These are phyloP conservation scores for Ceyx margarethae DNA, from an alignment of 2,113 vertebrate genomes.

Conservation along the genomic window DNA sequence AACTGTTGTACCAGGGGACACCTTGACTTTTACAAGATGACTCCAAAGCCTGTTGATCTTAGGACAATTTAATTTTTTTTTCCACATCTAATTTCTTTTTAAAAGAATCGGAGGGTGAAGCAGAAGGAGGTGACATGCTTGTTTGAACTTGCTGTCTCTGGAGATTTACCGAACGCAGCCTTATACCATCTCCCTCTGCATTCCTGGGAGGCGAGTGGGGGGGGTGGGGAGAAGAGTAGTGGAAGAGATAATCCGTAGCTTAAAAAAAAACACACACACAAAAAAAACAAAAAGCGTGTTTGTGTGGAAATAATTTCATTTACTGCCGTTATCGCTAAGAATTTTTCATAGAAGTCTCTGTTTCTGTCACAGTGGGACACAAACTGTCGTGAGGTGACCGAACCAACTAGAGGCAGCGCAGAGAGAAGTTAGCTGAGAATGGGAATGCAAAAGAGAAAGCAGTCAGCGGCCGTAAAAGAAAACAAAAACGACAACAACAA, in stretches of 20 bases:
- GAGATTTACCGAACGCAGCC: background rate
- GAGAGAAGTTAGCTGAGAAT: background rate
- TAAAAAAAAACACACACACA: background rate
- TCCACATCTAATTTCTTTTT: background rate
- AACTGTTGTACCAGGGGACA: conserved; percentile 23
- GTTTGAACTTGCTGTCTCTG: conserved; percentile 40
- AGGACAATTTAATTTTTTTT: background rate
- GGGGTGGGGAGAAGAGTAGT: too few species aligned
- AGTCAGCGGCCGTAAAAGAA: background rate
- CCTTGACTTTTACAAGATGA: background rate
- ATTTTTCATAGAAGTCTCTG: background rate
- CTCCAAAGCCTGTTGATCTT: conserved; percentile 9
- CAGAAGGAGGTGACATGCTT: conserved; percentile 46
- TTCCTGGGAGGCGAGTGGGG: background rate
- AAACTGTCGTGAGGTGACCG: background rate
- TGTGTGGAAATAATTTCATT: background rate
- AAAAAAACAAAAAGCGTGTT: background rate
- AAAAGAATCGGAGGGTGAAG: background rate
- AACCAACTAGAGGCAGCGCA: background rate
- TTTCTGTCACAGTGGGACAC: background rate
- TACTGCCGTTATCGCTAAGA: conserved; percentile 5
- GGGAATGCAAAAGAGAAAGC: conserved; percentile 4
- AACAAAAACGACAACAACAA: too few species aligned
- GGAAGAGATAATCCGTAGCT: background rate
- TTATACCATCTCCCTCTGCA: background rate